phyloP scores from a whole-genome alignment of 2,888 invertebrate genomes.

The Dryobotodes eremita region DNA sequence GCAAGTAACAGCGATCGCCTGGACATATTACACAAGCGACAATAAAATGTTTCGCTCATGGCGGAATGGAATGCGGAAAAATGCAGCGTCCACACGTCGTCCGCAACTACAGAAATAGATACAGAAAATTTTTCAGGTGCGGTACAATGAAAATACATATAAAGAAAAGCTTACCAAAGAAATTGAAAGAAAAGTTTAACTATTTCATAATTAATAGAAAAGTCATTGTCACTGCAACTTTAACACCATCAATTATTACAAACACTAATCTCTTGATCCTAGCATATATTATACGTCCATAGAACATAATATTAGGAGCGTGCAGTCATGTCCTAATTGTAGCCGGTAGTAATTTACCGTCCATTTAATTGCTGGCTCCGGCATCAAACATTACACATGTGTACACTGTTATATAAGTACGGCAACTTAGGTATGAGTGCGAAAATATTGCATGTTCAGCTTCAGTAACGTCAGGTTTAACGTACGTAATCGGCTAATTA shows the following conservation, averaged over 20 bases:
- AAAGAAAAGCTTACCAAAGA: neutral
- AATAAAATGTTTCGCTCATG: constrained; percentile 55
- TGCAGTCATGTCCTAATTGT: constrained; percentile 68
- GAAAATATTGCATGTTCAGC: constrained; percentile 49
- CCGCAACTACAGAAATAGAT: constrained; percentile 12
- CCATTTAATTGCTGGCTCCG: constrained; percentile 66
- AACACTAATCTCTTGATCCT: constrained; percentile 37
- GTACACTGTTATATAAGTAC: constrained; percentile 14
- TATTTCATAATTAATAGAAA: neutral
- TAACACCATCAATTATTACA: neutral
- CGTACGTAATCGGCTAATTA: constrained; percentile 78
- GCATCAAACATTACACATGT: constrained; percentile 55
- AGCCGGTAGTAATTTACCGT: constrained; percentile 66
- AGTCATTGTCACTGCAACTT: neutral
- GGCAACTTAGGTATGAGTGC: constrained; percentile 25
- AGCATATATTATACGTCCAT: constrained; percentile 42
- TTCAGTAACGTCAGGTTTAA: constrained; percentile 47
- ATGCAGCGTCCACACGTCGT: constrained; percentile 18
- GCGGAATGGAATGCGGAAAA: constrained; percentile 39
- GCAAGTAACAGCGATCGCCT: constrained; percentile 54
- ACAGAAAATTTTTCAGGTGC: constrained; percentile 15
- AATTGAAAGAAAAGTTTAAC: neutral
- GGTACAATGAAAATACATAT: neutral
- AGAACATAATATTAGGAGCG: constrained; percentile 56
- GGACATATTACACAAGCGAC: constrained; percentile 47